Conservation (phyloP, 2,888 invertebrate species). For the Rotaria macrura region DNA sequence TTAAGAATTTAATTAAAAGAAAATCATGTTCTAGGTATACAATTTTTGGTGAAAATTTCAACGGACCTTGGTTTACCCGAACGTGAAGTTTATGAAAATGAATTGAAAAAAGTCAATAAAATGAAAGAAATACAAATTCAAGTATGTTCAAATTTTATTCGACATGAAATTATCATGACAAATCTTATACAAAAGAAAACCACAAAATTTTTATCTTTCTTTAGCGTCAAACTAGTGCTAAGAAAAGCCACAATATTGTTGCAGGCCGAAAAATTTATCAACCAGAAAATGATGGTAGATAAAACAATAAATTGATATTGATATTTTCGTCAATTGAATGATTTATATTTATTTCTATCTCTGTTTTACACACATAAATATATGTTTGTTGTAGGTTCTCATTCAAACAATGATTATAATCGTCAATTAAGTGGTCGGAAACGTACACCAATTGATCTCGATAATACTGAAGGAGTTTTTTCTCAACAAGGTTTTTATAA, state of each 20-base stretch:
- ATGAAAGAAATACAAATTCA: constrained; percentile 30
- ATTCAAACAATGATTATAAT: neutral
- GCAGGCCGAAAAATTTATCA: constrained; percentile 25
- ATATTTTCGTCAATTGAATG: too few species aligned
- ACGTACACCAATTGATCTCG: neutral
- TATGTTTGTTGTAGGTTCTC: neutral
- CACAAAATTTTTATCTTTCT: neutral
- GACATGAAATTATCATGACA: too few species aligned
- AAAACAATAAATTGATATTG: neutral
- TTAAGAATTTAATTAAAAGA: too few species aligned
- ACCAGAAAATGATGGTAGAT: constrained; percentile 9
- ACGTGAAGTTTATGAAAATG: constrained; percentile 69
- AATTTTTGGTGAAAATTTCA: constrained; percentile 73
- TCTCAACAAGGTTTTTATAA: neutral
- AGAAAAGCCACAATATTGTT: constrained; percentile 23
- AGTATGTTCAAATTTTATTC: neutral
- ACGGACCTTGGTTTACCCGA: constrained; percentile 76
- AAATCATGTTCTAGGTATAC: constrained; percentile 57
- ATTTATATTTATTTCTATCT: too few species aligned
- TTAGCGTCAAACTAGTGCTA: constrained; percentile 27
- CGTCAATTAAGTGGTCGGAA: constrained; percentile 2
- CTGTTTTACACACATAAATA: neutral
- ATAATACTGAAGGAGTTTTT: neutral
- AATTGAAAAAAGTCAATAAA: constrained; percentile 64
- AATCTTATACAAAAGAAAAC: too few species aligned